Percentiles rank a stretch among this genome's conserved stretches.
These are phyloP conservation scores for Aurelia aurita complex sp. Pacific DNA, from an alignment of 30 jellyfish, hydroid and myxozoan species.

Conservation along the genomic window DNA sequence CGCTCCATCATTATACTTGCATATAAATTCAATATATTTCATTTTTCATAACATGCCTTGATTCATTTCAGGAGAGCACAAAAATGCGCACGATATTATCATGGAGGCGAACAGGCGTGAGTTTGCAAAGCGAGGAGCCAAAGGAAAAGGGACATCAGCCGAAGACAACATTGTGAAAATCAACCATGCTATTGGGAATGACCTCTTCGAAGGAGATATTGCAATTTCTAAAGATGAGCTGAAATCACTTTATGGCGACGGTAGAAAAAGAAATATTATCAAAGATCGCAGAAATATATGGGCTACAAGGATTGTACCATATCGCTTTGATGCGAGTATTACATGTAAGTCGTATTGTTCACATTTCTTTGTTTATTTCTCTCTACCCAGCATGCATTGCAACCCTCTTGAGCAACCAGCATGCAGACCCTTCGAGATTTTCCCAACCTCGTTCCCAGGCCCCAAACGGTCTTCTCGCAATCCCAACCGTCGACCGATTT, in stretches of 20 bases:
- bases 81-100: conserved; percentile 46
- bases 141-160: conserved; percentile 17
- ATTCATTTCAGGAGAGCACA: background rate
- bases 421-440: too few relatives aligned
- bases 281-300: conserved; percentile 15
- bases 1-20: too few relatives aligned
- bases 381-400: background rate
- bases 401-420: too few relatives aligned
- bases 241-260: conserved; percentile 1
- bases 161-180: conserved; percentile 37
- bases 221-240: background rate
- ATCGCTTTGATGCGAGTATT: background rate
- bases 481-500: too few relatives aligned
- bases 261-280: background rate
- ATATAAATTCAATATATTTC: too few relatives aligned
- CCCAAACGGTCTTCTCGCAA: too few relatives aligned
- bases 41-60: too few relatives aligned
- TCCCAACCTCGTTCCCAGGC: too few relatives aligned
- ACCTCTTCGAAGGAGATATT: conserved; percentile 46
- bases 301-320: conserved; percentile 32
- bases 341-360: too few relatives aligned
- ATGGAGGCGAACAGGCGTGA: conserved; percentile 14
- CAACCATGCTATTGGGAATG: conserved; percentile 12
- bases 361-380: background rate
- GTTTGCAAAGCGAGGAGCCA: background rate